These are phyloP conservation scores for Dynastes hyllus DNA, from an alignment of 2,888 invertebrate genomes.

Conservation along the genomic window DNA sequence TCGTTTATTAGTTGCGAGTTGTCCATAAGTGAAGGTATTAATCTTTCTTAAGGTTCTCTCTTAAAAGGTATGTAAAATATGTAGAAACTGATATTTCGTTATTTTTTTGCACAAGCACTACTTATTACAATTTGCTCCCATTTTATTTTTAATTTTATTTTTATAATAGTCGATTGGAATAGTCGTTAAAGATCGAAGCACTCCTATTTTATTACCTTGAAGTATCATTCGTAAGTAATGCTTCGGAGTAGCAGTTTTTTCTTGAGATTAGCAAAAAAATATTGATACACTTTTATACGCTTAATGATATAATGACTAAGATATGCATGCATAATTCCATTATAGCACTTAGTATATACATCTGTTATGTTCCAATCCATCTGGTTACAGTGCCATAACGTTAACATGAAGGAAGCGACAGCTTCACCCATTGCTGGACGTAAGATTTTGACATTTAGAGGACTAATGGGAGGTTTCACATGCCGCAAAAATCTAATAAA, in stretches of 20 bases:
- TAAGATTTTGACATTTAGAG: no score
- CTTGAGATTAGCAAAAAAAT: neutral
- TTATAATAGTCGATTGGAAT: conserved; percentile 1
- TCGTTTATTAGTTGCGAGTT: neutral
- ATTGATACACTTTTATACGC: neutral
- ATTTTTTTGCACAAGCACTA: no score
- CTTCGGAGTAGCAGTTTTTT: neutral
- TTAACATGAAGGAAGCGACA: no score
- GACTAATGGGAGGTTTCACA: neutral
- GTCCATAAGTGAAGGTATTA: neutral
- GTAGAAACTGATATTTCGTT: no score
- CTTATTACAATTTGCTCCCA: no score
- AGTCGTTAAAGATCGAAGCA: conserved; percentile 5
- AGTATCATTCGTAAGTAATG: neutral
- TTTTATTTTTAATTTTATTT: no score
- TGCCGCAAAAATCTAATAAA: neutral
- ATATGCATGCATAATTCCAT: conserved; percentile 9
- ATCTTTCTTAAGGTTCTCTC: neutral
- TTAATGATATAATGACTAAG: neutral
- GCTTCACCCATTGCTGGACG: no score
- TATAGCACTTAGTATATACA: neutral
- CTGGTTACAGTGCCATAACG: no score
- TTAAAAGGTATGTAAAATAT: no score
- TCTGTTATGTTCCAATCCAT: neutral
- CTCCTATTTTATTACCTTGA: conserved; percentile 23